Conservation (phyloP, 2,797 vertebrate genomes). For the Glossophaga mutica region DNA sequence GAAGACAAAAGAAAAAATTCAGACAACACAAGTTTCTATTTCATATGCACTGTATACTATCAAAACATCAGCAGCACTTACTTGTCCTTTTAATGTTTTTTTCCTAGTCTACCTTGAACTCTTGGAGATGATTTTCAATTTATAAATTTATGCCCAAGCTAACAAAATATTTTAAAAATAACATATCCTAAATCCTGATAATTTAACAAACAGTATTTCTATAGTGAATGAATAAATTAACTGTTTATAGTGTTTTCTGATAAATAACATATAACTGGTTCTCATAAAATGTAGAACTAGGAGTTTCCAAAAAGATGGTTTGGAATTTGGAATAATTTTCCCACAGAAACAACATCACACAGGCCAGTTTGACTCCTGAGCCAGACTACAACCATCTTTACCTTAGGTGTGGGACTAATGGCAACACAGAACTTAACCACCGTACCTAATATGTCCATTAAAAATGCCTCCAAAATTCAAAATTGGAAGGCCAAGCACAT, state of each 20-base stretch:
- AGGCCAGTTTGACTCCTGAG: not conserved
- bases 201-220: constrained; percentile 26
- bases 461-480: constrained; percentile 27
- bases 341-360: not conserved
- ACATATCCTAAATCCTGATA: constrained; percentile 4
- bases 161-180: constrained; percentile 33
- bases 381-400: not conserved
- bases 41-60: not conserved
- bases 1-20: not conserved
- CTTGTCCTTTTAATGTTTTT: not conserved
- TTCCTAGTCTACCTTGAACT: not conserved
- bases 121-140: not conserved
- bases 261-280: not conserved
- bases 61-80: not conserved
- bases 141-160: constrained; percentile 31
- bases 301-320: constrained; percentile 15
- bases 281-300: constrained; percentile 30
- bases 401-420: not conserved
- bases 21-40: not conserved
- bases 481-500: not conserved
- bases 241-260: not conserved
- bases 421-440: not conserved
- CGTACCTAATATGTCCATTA: not conserved
- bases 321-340: constrained; percentile 18
- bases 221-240: constrained; percentile 4